These are phyloP conservation scores for Montipora efflorescens DNA, from an alignment of 64 coral and sea anemone genomes.

Conservation along the genomic window DNA sequence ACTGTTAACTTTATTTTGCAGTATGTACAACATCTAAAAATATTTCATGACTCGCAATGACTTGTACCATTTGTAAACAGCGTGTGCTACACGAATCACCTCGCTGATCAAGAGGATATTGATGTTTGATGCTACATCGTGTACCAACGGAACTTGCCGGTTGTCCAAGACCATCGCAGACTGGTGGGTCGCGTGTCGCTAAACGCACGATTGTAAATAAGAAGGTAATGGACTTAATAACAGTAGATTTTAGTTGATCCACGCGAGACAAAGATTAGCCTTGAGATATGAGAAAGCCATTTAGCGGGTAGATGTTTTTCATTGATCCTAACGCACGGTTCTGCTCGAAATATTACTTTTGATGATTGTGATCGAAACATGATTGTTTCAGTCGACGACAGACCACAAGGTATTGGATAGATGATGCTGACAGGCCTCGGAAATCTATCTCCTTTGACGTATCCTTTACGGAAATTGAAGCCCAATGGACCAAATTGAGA, in stretches of 20 bases:
- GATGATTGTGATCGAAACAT: slow-evolving; percentile 26
- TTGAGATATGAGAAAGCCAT: background rate
- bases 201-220: background rate
- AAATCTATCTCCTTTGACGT: slow-evolving; percentile 18
- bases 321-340: no score
- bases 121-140: no score
- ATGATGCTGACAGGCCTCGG: slow-evolving; percentile 28
- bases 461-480: slow-evolving; percentile 53
- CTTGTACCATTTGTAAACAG: background rate
- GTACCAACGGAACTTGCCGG: background rate
- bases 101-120: background rate
- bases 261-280: background rate
- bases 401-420: slow-evolving; percentile 14
- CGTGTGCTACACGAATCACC: background rate
- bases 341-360: background rate
- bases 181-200: slow-evolving; percentile 8
- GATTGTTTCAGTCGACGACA: slow-evolving; percentile 42
- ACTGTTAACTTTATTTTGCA: no score
- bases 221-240: no score
- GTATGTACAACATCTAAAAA: no score
- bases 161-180: background rate
- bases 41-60: background rate
- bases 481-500: slow-evolving; percentile 30
- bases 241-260: background rate
- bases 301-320: background rate